Base-by-base conservation (phyloP, 1,140 invertebrate species). In the Campoletis sonorensis region DNA sequence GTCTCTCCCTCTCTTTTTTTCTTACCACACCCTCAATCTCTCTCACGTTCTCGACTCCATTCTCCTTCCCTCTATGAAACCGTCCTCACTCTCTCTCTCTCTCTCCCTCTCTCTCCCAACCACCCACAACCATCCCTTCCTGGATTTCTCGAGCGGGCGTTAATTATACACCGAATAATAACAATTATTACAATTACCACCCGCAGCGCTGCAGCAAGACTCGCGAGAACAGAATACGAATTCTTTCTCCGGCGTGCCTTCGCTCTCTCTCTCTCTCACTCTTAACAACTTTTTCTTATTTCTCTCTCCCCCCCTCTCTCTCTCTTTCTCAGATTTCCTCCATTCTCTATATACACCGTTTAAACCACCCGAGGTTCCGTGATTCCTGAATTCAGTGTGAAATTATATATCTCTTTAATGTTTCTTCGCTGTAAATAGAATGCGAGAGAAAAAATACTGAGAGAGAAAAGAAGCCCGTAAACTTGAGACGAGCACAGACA, bases 81-180 rank as follows among this genome's bases (percentile, higher is more conserved):
- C 67, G 58, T 67, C 45, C n/a, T 81, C 67, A 67, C 80, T n/a
- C n/a, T n/a, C n/a, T n/a, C n/a, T n/a, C n/a, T 79, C 79, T 58
- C 75, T 81, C 54, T 54, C 51, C 80, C 79, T 58, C 75, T 81
- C 54, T 54, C 51, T 77, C 61, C 16, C 15, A n/a, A 64, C 61
- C 23, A 11, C 23, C 54, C 40, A 45, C 5, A 27, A 27, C 54
- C 21, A 13, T 13, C 61, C 61, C 67, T 82, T 21, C 76, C 33
- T 45, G 27, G 82, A 84, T 81, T 83, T 84, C 84, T 85, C 85
- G 79, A 88, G 86, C 85, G 84, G 85, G 86, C 88, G 87, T 89
- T 89, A 89, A 89, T 89, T 89, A 89, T 88, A 89, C 87, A 89
- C 88, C 86, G 87, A 88, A 89, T 88, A 89, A 89, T 89, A 89